Conservation (phyloP, 2,888 invertebrate species). For the Ernsta delagoae region DNA sequence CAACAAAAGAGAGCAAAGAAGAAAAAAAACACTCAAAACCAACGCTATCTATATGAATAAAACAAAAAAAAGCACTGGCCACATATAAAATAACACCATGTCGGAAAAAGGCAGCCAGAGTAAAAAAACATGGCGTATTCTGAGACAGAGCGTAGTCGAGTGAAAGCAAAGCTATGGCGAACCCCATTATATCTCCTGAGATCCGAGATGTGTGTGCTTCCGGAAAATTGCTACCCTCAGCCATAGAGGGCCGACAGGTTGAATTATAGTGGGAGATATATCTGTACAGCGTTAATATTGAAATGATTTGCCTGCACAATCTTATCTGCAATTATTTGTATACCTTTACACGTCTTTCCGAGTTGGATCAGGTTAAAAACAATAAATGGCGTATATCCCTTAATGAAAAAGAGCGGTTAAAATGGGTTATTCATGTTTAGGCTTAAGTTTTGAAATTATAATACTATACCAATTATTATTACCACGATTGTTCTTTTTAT, state of each 20-base stretch:
- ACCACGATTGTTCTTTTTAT: no score
- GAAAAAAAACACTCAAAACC: background rate
- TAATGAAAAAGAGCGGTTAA: no score
- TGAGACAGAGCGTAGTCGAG: conserved; percentile 23
- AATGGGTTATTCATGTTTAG: no score
- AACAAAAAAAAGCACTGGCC: background rate
- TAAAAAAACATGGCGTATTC: conserved; percentile 12
- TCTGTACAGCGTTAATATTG: conserved; percentile 12
- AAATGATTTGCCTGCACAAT: background rate
- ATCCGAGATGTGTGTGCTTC: conserved; percentile 23
- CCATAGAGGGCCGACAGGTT: conserved; percentile 22
- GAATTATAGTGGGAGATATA: conserved; percentile 19
- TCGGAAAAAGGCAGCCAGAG: conserved; percentile 8
- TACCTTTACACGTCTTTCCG: no score
- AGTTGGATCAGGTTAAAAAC: no score
- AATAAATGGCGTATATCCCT: no score
- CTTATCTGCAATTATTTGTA: background rate
- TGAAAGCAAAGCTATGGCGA: conserved; percentile 30
- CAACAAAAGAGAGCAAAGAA: background rate
- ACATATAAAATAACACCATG: background rate
- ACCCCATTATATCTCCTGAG: conserved; percentile 31
- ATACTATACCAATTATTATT: no score
- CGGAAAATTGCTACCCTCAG: conserved; percentile 36
- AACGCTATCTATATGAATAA: background rate
- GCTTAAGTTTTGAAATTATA: no score